Percentiles rank a stretch among this genome's conserved stretches.
These are phyloP conservation scores for Tolypeutes matacus DNA, from an alignment of 2,797 vertebrate genomes.

Conservation along the genomic window DNA sequence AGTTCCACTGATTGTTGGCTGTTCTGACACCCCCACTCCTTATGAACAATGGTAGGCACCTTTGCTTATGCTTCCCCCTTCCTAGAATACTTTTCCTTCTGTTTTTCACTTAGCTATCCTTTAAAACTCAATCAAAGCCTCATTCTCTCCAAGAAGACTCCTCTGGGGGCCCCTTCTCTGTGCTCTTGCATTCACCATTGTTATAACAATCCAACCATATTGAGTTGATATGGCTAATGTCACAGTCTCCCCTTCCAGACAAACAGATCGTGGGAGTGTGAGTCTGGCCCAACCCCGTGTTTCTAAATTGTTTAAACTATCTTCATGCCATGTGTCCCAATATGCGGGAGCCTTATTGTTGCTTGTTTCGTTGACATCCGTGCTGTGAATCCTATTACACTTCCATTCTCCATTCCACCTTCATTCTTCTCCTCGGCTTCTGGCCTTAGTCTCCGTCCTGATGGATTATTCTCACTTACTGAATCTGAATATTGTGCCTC, in stretches of 20 bases:
- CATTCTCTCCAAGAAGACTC: neutral
- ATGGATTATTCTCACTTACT: neutral
- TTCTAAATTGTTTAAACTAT: neutral
- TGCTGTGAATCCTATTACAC: neutral
- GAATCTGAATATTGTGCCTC: neutral
- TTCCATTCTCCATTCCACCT: neutral
- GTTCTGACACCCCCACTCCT: neutral
- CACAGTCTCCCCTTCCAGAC: neutral
- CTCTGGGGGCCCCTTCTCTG: neutral
- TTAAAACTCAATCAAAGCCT: neutral
- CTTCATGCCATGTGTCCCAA: neutral
- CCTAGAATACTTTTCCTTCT: neutral
- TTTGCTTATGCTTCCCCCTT: neutral
- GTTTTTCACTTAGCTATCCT: neutral
- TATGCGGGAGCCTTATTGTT: fast-evolving
- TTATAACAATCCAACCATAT: too few relatives aligned
- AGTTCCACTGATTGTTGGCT: neutral
- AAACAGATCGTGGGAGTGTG: neutral
- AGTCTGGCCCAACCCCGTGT: neutral
- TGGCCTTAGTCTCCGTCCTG: neutral
- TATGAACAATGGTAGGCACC: neutral
- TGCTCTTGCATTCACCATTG: neutral
- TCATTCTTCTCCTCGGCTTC: neutral
- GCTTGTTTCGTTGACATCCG: neutral
- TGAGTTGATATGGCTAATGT: neutral